A percentile compares a stretch with the other conserved stretches of the same genome.
These are phyloP conservation scores for Prionchulus punctatus DNA, from an alignment of 2,888 invertebrate genomes.

Conservation along the genomic window DNA sequence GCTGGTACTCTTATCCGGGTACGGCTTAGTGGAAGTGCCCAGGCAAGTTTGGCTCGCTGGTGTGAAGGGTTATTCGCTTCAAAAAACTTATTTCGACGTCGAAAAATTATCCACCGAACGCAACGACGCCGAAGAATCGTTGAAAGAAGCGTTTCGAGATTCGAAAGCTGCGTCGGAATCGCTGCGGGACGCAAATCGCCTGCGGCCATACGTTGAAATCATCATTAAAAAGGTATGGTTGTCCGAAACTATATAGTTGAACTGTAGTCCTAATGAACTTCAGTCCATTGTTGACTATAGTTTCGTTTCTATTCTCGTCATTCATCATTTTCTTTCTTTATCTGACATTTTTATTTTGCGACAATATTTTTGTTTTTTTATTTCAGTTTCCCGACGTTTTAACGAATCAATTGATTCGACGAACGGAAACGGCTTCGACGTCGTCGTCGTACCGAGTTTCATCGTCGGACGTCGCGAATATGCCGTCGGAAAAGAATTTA, in stretches of 20 bases:
- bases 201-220: constrained; percentile 64
- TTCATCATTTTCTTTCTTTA: background rate
- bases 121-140: constrained; percentile 86
- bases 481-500: constrained; percentile 4
- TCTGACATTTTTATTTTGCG: background rate
- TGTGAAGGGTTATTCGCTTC: constrained; percentile 20
- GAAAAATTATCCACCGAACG: constrained; percentile 52
- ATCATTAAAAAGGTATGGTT: constrained; percentile 61
- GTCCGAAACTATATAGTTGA: too few species aligned
- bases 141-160: constrained; percentile 83
- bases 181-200: constrained; percentile 45
- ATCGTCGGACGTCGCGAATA: background rate
- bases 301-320: too few species aligned
- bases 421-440: constrained; percentile 13
- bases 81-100: constrained; percentile 29
- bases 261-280: too few species aligned
- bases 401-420: constrained; percentile 19
- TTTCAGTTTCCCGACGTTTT: constrained; percentile 32
- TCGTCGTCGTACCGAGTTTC: background rate
- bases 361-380: background rate
- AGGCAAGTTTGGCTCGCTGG: constrained; percentile 62
- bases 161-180: constrained; percentile 62
- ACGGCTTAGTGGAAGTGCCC: constrained; percentile 82
- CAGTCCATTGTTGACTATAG: too few species aligned
- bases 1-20: constrained; percentile 71